Conservation (phyloP, 2,797 vertebrate species). For the Lepidocolaptes lacrymiger region DNA sequence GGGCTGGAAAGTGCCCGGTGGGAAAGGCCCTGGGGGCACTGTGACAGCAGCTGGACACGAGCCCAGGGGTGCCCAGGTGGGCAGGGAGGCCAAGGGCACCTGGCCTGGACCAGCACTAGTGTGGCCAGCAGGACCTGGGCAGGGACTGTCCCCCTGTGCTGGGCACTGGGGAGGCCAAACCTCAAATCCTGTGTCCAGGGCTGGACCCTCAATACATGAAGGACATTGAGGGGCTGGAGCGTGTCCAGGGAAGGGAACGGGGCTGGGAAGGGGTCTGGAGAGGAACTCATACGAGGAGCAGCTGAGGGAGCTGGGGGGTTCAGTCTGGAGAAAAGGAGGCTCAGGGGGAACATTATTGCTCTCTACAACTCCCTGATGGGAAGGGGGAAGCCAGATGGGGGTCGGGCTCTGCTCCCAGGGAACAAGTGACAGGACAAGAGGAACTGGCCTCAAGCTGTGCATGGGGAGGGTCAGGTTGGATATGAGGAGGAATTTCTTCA, state of each 20-base stretch:
- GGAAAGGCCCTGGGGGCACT: neutral
- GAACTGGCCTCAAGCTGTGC: fast-evolving
- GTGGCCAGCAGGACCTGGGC: no score
- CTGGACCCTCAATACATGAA: neutral
- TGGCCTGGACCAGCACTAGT: no score
- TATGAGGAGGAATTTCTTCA: neutral
- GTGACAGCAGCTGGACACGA: neutral
- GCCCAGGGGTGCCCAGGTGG: neutral
- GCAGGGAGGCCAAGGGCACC: neutral
- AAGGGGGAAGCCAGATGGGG: neutral
- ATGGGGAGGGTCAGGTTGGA: neutral
- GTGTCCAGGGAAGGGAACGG: neutral
- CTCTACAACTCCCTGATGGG: neutral
- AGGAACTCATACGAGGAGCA: neutral
- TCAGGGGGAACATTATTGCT: no score
- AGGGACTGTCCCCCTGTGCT: no score
- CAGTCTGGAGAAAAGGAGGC: no score
- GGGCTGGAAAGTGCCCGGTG: fast-evolving
- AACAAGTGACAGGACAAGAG: fast-evolving
- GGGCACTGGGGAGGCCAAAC: no score
- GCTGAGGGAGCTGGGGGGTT: neutral
- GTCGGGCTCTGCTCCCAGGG: neutral
- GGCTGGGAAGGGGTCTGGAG: neutral
- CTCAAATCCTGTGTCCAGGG: neutral
- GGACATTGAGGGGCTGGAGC: neutral